These are phyloP conservation scores for Aphidoletes aphidimyza DNA, from an alignment of 2,888 invertebrate genomes.

Conservation along the genomic window DNA sequence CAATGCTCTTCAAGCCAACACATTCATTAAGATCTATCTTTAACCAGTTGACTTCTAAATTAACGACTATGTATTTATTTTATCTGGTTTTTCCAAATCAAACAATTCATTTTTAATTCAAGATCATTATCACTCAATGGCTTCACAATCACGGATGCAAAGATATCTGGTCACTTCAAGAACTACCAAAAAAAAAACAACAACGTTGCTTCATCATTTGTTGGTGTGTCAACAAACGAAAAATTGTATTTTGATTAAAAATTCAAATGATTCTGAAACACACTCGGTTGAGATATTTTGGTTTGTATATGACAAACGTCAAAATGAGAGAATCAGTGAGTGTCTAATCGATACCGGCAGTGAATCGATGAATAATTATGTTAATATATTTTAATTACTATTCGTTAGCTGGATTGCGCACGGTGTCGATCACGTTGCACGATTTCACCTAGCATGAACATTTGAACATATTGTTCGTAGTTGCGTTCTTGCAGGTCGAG, in stretches of 20 bases:
- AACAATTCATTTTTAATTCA: background rate
- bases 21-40: too few relatives aligned
- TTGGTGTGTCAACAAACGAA: background rate
- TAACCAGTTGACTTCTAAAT: too few relatives aligned
- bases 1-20: too few relatives aligned
- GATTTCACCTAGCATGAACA: background rate
- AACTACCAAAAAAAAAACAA: background rate
- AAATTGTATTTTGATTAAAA: background rate
- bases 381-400: slow-evolving; percentile 32
- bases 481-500: background rate
- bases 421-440: background rate
- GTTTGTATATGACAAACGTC: too few relatives aligned
- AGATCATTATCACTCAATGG: slow-evolving; percentile 3
- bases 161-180: background rate
- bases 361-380: background rate
- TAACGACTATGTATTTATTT: too few relatives aligned
- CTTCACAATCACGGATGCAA: background rate
- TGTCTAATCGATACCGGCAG: background rate
- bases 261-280: slow-evolving; percentile 5
- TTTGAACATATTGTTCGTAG: background rate
- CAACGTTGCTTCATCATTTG: background rate
- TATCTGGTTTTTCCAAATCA: background rate
- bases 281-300: too few relatives aligned
- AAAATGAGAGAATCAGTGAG: too few relatives aligned
- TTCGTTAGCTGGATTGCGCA: background rate